Evolutionary conservation across 2,113 vertebrate species (phyloP), one percentile per base, ranked within the genome.

Genomic region (Herpailurus yagouaroundi): DNA sequence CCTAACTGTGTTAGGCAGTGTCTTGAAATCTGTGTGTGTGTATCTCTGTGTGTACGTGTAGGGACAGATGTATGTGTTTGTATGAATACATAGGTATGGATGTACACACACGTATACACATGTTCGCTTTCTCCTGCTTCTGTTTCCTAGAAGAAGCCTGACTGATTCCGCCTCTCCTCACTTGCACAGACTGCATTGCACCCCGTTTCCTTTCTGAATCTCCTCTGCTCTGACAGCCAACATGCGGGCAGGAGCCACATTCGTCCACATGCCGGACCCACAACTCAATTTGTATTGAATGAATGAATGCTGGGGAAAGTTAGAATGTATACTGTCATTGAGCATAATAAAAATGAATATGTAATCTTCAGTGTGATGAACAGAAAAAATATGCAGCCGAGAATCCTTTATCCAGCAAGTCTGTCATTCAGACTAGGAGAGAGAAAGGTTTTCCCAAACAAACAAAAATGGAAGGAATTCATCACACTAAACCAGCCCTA

Each of bases 101-200:
- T 41, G 10, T 6, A 81, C 33, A 60, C 3, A 2, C 19, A 18
- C 3, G 16, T 48, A 1, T 8, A 15, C 7, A 19, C 6, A 4
- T 52, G 64, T 69, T 50, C 33, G 8, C 76, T 2, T 79, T 79
- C 41, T 38, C 8, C 60, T 25, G 12, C 14, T 16, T 33, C 38
- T 2, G 4, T 52, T 31, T 86, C 55, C 38, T 27, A 27, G 29
- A 23, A 13, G 23, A n/a, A 87, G 13, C 45, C 27, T 19, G 23
- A 5, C 87, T 41, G 71, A 18, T 13, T 27, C 5, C 50, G 19
- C 38, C 15, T 55, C 55, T 15, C 18, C 1, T 36, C 2, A 74
- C 4, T 3, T 0, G 4, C 57, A 14, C 33, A 60, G 2, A 1
- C 81, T 76, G 64, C 66, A 16, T 13, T 3, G 1, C 0, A 1